Evolutionary conservation across 2,797 vertebrate genomes (phyloP).

Genomic region (Emydoidea blandingii): DNA sequence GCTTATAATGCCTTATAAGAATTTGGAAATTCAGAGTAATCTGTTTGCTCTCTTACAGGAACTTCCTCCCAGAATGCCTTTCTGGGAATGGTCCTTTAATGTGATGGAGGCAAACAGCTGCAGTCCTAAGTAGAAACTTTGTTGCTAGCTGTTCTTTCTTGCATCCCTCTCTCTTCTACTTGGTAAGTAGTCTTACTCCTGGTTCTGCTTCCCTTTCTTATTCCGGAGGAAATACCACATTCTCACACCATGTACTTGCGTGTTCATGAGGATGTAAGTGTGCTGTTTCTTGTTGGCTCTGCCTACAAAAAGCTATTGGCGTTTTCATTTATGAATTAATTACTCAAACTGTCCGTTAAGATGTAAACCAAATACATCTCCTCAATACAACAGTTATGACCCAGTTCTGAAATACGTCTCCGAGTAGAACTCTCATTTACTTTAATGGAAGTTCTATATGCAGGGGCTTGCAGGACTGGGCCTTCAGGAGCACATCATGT

Average conservation of each 20-base stretch:
- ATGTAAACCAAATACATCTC: not conserved
- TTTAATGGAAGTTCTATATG: not conserved
- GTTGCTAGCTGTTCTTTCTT: not conserved
- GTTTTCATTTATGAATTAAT: conserved; percentile 24
- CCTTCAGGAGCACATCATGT: not conserved
- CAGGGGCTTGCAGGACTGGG: not conserved
- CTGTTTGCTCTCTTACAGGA: not conserved
- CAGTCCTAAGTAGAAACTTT: not conserved
- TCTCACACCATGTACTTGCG: conserved; percentile 21
- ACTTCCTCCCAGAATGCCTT: not conserved
- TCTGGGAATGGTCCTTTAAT: not conserved
- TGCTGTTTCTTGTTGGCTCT: not conserved
- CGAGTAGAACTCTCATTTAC: not conserved
- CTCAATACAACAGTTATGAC: not conserved
- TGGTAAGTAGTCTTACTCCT: conserved; percentile 7
- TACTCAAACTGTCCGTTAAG: not conserved
- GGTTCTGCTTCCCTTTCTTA: not conserved
- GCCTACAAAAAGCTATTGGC: not conserved
- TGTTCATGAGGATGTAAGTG: conserved; percentile 12
- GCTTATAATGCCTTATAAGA: too few relatives aligned
- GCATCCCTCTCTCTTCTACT: not conserved
- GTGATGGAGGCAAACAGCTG: not conserved
- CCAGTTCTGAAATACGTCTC: not conserved
- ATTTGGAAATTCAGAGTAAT: not conserved
- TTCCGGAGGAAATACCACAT: conserved; percentile 3